These are phyloP conservation scores for Clanis bilineata DNA, from an alignment of 2,888 invertebrate species.

Conservation along the genomic window DNA sequence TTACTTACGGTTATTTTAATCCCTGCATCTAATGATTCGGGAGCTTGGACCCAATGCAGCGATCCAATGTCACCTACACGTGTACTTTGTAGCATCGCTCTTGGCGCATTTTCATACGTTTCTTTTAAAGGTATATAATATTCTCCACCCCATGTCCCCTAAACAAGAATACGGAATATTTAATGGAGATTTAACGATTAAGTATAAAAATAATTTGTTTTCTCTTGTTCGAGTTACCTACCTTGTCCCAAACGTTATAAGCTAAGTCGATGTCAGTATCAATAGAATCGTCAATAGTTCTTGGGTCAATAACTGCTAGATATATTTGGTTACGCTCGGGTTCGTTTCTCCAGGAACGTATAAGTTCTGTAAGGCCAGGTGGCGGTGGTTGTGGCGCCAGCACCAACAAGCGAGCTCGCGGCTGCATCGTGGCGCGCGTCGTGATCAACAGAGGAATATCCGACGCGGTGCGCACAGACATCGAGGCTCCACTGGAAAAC, in stretches of 20 bases:
- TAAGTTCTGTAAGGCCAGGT: constrained; percentile 31
- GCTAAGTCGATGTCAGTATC: constrained; percentile 1
- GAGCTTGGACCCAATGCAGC: constrained; percentile 32
- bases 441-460: constrained; percentile 31
- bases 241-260: constrained; percentile 14
- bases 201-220: background rate
- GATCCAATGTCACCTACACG: constrained; percentile 32
- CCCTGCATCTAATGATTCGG: constrained; percentile 16
- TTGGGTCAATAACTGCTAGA: constrained; percentile 28
- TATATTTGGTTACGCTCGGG: constrained; percentile 28
- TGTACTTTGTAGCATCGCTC: constrained; percentile 23
- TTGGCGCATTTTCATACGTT: background rate
- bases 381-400: constrained; percentile 34
- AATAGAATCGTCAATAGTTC: background rate
- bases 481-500: constrained; percentile 23
- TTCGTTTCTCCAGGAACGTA: constrained; percentile 36
- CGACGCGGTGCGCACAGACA: constrained; percentile 28
- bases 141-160: background rate
- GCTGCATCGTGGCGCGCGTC: constrained; percentile 24
- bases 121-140: background rate
- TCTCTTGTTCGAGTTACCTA: background rate
- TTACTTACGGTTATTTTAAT: constrained; percentile 31
- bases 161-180: background rate
- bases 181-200: background rate
- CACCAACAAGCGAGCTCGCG: constrained; percentile 31